Conservation (phyloP, 2,113 vertebrate species). For the Protobothrops flavoviridis region DNA sequence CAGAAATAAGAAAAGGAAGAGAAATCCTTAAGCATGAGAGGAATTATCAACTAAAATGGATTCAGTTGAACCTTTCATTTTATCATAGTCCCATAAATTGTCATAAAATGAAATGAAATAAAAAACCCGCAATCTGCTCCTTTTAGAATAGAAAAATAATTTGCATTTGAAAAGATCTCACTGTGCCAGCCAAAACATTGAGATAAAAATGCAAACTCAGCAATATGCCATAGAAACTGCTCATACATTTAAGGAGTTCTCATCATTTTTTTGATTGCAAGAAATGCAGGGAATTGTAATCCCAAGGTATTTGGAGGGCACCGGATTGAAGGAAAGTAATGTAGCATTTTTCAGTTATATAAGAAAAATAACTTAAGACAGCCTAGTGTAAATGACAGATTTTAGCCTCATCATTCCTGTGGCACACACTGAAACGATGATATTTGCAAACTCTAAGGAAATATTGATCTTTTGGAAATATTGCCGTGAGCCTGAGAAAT, state of each 20-base stretch:
- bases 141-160: slow-evolving; percentile 64
- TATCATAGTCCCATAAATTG: slow-evolving; percentile 66
- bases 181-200: slow-evolving; percentile 52
- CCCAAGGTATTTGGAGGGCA: background rate
- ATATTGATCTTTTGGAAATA: slow-evolving; percentile 25
- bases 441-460: slow-evolving; percentile 21
- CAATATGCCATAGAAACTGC: slow-evolving; percentile 46
- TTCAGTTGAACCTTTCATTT: slow-evolving; percentile 69
- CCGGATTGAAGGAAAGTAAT: background rate
- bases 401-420: background rate
- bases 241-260: slow-evolving; percentile 28
- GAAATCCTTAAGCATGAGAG: slow-evolving; percentile 49
- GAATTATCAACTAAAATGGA: slow-evolving; percentile 63
- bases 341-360: background rate
- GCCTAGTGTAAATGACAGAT: background rate
- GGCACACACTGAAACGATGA: background rate
- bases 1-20: slow-evolving; percentile 51
- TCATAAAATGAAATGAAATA: slow-evolving; percentile 59
- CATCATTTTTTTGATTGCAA: background rate
- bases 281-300: background rate
- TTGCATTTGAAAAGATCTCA: slow-evolving; percentile 66
- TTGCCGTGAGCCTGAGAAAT: slow-evolving; percentile 40
- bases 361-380: background rate
- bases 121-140: slow-evolving; percentile 59
- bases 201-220: slow-evolving; percentile 39